Conservation (phyloP, 2,113 vertebrate species). For the Sterrhoptilus dennistouni region DNA sequence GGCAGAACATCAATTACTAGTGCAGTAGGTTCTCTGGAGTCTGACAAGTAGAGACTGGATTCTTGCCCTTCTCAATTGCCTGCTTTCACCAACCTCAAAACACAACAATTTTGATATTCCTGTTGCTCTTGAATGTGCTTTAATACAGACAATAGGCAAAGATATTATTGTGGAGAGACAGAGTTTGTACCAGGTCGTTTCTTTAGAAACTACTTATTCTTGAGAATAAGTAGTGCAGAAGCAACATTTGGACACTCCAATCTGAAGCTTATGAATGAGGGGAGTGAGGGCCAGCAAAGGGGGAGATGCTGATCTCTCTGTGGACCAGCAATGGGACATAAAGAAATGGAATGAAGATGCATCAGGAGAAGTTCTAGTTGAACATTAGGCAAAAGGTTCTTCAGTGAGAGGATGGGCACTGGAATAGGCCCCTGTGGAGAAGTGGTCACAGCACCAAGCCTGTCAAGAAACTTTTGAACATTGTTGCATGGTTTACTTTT, state of each 20-base stretch:
- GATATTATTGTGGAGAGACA: neutral
- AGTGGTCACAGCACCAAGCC: neutral
- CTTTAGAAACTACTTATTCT: neutral
- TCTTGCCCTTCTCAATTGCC: neutral
- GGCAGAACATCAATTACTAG: neutral
- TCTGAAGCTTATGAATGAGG: neutral
- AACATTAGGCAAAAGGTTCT: neutral
- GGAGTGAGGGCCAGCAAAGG: rapidly evolving
- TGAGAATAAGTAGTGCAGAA: neutral
- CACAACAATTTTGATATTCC: neutral
- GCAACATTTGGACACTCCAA: neutral
- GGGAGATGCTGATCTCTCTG: neutral
- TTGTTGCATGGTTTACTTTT: neutral
- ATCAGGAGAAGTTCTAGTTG: neutral
- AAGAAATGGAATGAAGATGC: neutral
- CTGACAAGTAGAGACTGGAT: neutral
- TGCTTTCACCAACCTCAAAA: neutral
- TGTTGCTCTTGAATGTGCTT: neutral
- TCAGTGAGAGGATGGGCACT: neutral
- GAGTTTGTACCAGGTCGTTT: neutral
- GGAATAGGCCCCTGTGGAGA: neutral
- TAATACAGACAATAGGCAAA: neutral
- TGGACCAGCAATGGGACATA: rapidly evolving
- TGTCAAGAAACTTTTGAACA: neutral
- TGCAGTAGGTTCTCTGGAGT: neutral